Base-by-base conservation (phyloP, 2,888 invertebrate genomes). In the Baccha elongata region DNA sequence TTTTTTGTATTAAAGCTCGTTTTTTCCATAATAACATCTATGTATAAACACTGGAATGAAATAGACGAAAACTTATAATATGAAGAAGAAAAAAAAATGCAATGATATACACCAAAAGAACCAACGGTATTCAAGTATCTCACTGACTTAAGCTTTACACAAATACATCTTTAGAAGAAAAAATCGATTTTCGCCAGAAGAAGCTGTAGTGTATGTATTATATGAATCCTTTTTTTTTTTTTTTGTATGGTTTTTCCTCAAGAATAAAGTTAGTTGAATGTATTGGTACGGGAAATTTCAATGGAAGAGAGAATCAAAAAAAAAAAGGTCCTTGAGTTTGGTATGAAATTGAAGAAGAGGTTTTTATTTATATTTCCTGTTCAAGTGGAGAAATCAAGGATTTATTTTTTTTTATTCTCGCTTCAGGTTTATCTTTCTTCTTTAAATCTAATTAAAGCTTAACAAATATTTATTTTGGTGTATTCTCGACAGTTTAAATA, bases 51-150 rank as follows among this genome's bases (percentile, higher is more conserved):
- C 35, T 17, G 21, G 13, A 55, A 55, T 48, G 35, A 55, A 21
- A 35, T 7, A 55, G 62, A 50, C 44, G 29, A 44, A 26, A 37
- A 21, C 46, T 53, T 53, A 62, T 62, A 76, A 53, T 37, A 75
- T 37, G 53, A 23, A 64, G 53, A 69, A 62, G 26, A 26, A 15
- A 64, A n/a, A 52, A 13, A 11, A 37, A 2, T 64, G 62, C 64
- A 62, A 19, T 53, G 69, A 55, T 58, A 58, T 42, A 78, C 71
- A 71, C 71, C 37, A 35, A 64, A 35, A 50, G 35, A 78, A 50
- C 26, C n/a, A 71, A 65, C 65, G 64, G 65, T 50, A 48, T 65
- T 78, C 44, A 78, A 78, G 78, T 52, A 58, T 40, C 71, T 78
- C 42, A 78, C n/a, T n/a, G 50, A 71, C 71, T 78, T 65, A 71